A percentile compares a stretch with the other conserved stretches of the same genome.
phyloP scores from a whole-genome alignment of 2,797 vertebrate species.

The Rhinoraja longicauda region DNA sequence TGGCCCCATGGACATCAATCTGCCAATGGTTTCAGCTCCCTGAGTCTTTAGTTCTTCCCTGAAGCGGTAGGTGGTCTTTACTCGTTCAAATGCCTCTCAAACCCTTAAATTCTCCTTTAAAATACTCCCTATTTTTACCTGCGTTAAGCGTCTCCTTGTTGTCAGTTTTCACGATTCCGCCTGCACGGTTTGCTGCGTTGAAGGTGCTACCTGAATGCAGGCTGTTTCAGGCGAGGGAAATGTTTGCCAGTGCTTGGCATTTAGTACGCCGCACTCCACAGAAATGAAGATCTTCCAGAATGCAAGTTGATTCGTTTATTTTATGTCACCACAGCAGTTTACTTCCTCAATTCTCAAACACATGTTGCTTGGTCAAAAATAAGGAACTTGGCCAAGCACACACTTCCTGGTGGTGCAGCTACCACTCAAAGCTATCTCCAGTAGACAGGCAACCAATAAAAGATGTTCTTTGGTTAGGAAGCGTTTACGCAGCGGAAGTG shows the following conservation, averaged over 20 bases:
- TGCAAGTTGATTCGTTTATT: not conserved
- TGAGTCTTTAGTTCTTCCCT: not conserved
- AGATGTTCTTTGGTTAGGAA: not conserved
- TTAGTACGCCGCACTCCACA: not conserved
- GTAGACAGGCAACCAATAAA: not conserved
- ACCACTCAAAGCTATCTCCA: not conserved
- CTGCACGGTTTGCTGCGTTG: not conserved
- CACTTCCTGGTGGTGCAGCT: not conserved
- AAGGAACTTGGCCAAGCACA: not conserved
- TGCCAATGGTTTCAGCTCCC: not conserved
- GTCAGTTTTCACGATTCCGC: not conserved
- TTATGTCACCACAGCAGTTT: not conserved
- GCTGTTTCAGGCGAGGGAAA: not conserved
- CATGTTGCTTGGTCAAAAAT: not conserved
- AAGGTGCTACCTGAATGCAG: not conserved
- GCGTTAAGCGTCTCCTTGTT: not conserved
- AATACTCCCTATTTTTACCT: not conserved
- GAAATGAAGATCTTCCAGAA: not conserved
- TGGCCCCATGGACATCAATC: not conserved
- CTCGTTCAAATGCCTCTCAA: not conserved
- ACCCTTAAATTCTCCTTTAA: not conserved
- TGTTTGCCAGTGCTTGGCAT: too few relatives aligned
- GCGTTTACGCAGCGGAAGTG: too few relatives aligned
- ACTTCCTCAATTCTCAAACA: slow-evolving; percentile 16
- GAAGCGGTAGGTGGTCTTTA: not conserved